phyloP scores from a whole-genome alignment of 2,888 invertebrate species.

The Chorisops tibialis region DNA sequence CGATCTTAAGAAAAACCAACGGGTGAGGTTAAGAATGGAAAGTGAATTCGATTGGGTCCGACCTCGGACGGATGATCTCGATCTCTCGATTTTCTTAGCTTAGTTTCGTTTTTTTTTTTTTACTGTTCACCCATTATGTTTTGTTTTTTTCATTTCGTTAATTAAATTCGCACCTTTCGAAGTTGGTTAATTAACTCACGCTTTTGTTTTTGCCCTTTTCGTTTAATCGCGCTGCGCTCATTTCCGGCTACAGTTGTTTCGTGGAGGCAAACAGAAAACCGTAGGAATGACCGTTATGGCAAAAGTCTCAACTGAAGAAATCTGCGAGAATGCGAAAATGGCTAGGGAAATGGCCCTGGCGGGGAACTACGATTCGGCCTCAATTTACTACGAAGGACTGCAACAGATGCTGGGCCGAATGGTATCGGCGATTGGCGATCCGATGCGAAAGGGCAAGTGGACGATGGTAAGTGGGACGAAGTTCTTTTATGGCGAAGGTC shows the following conservation, averaged over 20 bases:
- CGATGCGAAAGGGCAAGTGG: constrained; percentile 82
- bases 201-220: too few species aligned
- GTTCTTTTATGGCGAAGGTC: too few species aligned
- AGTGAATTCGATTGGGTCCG: too few species aligned
- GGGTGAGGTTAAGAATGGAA: too few species aligned
- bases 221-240: too few species aligned
- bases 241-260: constrained; percentile 7
- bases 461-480: constrained; percentile 63
- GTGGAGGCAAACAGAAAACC: constrained; percentile 26
- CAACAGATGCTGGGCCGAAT: constrained; percentile 87
- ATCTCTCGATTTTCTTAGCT: too few species aligned
- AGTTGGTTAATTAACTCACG: too few species aligned
- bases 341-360: constrained; percentile 93
- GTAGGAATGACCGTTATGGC: constrained; percentile 74
- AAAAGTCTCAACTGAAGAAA: constrained; percentile 79
- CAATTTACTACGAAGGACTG: constrained; percentile 90
- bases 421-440: constrained; percentile 74
- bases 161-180: too few species aligned
- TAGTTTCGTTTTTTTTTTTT: too few species aligned
- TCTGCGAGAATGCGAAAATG: constrained; percentile 91
- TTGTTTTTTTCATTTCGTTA: too few species aligned
- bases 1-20: background rate
- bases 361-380: constrained; percentile 92
- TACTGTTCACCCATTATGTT: too few species aligned
- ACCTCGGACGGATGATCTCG: too few species aligned